Evolutionary conservation across 2,888 invertebrate species (phyloP).

Genomic region (Ornithoptera priamus): DNA sequence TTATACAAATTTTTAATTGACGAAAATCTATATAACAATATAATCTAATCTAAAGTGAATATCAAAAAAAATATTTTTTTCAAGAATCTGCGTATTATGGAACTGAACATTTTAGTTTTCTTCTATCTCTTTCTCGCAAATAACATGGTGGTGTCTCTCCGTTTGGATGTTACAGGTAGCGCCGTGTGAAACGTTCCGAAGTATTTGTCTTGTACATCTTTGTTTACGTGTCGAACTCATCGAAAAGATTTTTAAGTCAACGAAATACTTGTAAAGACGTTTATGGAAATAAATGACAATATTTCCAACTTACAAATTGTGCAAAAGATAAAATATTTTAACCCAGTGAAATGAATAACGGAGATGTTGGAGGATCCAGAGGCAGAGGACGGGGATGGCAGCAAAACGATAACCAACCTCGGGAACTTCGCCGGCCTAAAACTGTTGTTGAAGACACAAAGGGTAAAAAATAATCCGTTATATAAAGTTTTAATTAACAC

Average conservation of each 20-base stretch:
- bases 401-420: constrained; percentile 69
- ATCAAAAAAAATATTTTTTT: background rate
- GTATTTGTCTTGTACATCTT: constrained; percentile 72
- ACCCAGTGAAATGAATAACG: constrained; percentile 73
- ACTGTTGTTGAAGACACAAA: constrained; percentile 58
- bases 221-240: constrained; percentile 76
- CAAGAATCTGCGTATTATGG: constrained; percentile 7
- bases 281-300: constrained; percentile 61
- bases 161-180: constrained; percentile 27
- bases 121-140: constrained; percentile 48
- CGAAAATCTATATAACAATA: no score
- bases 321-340: constrained; percentile 42
- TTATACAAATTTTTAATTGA: no score
- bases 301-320: constrained; percentile 43
- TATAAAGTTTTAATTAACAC: constrained; percentile 36
- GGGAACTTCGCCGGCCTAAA: constrained; percentile 71
- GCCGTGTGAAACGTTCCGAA: constrained; percentile 54
- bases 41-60: no score
- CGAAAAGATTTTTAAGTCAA: constrained; percentile 38
- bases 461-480: constrained; percentile 48
- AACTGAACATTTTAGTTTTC: constrained; percentile 20
- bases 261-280: constrained; percentile 41
- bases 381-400: constrained; percentile 77
- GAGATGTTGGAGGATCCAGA: constrained; percentile 72
- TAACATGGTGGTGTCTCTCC: constrained; percentile 67